Base-by-base conservation (phyloP, 2,888 invertebrate genomes). In the Caradrina kadenii region DNA sequence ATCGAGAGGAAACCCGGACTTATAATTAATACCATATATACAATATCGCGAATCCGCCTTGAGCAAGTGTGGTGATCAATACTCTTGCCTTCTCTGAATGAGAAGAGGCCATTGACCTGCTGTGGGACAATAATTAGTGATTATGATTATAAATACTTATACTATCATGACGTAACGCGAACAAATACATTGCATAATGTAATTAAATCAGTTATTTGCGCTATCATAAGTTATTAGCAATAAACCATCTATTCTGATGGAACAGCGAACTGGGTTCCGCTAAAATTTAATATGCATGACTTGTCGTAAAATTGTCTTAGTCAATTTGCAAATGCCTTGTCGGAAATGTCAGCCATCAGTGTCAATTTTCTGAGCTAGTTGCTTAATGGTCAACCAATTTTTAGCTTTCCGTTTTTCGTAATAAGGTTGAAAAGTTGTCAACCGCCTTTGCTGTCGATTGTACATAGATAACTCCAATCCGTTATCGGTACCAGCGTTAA, bases 261-360 rank as follows among this genome's bases (percentile, higher is more conserved):
- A 48, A 52, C 35, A 48, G 35, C 45, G 45, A 74, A 52, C 56
- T 19, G 21, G n/a, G 22, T 65, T 71, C 56, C 66, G 45, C 19
- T 48, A 35, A 49, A 48, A 49, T 19, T 49, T 48, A 17, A 45
- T 39, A 11, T 42, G 42, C 42, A 52, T 6, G 13, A 31, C 17
- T 69, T 48, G 26, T 61, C 61, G n/a, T 35, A 26, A 48, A 74
- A 26, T 65, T 39, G 26, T 55, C 48, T 3, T 17, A 6, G 76
- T n/a, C 42, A 75, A 58, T 75, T 67, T 67, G 42, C 53, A 22
- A 45, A 35, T 15, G 26, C 49, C 48, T 19, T 54, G 42, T 67
- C 54, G 42, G 31, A 49, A 59, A 45, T 67, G 58, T 31, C 58
- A 75, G 58, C 22, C 54, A 53, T 75, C 59, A 54, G 10, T 15